Evolutionary conservation across 2,797 vertebrate genomes (phyloP).

Genomic region (Girardinus metallicus): DNA sequence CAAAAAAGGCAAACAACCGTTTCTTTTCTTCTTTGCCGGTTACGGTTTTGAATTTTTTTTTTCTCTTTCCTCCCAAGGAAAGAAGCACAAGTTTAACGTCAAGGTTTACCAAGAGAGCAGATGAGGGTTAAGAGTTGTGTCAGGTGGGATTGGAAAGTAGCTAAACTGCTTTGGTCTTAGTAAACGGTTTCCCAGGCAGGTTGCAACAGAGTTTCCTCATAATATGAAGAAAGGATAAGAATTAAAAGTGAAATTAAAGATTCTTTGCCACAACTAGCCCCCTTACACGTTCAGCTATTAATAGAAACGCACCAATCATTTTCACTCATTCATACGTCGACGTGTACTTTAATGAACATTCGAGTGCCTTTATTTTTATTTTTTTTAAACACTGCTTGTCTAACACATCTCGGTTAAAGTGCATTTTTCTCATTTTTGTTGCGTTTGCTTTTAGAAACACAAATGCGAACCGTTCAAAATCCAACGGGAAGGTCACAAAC

Average conservation of each 20-base stretch:
- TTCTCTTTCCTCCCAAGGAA: neutral
- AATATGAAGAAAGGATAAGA: neutral
- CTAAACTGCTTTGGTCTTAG: neutral
- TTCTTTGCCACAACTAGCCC: neutral
- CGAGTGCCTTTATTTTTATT: too few relatives aligned
- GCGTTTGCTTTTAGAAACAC: neutral
- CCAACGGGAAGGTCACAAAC: neutral
- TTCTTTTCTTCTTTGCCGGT: neutral
- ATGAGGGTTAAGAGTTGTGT: neutral
- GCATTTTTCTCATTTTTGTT: neutral
- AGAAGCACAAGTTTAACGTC: neutral
- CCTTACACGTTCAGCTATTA: neutral
- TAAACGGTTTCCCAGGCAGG: neutral
- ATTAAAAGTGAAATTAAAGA: neutral
- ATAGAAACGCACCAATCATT: neutral
- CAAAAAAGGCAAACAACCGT: neutral
- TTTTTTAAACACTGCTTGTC: neutral
- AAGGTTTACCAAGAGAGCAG: neutral
- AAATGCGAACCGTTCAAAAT: neutral
- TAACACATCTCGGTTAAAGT: neutral
- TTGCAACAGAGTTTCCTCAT: neutral
- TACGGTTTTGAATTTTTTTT: neutral
- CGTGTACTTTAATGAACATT: neutral
- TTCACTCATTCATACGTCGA: neutral
- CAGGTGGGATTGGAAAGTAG: slow-evolving; percentile 3